A percentile compares a stretch with the other conserved stretches of the same genome.
phyloP scores from a whole-genome alignment of 2,888 invertebrate species.

The Drosophila multiciliata region DNA sequence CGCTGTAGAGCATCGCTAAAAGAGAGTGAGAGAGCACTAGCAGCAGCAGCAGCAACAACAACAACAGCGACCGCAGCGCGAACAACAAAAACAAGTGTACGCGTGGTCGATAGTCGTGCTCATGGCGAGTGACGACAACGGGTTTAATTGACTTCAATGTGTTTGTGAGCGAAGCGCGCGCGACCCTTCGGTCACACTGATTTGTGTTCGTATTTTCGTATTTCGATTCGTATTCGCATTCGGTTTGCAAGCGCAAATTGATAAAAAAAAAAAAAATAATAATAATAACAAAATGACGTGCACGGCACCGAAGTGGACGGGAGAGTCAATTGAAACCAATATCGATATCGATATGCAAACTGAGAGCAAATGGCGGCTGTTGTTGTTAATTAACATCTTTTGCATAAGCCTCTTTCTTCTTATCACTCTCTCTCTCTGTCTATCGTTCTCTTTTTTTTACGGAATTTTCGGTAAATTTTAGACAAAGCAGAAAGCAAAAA shows the following conservation, averaged over 20 bases:
- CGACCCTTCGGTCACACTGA: slow-evolving; percentile 41
- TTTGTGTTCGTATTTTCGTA: slow-evolving; percentile 40
- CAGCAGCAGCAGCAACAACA: slow-evolving; percentile 22
- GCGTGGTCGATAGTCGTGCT: slow-evolving; percentile 65
- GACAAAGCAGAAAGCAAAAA: slow-evolving; percentile 30
- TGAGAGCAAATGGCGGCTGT: slow-evolving; percentile 17
- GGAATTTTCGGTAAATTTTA: slow-evolving; percentile 37
- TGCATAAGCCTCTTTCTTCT: slow-evolving; percentile 2
- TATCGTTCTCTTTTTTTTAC: background rate
- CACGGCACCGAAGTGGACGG: slow-evolving; percentile 15
- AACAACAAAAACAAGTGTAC: slow-evolving; percentile 63
- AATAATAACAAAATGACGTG: slow-evolving; percentile 1
- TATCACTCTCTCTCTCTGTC: background rate
- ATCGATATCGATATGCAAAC: slow-evolving; percentile 35
- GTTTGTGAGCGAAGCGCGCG: slow-evolving; percentile 57
- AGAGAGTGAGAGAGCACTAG: slow-evolving; percentile 16
- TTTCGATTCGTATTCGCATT: slow-evolving; percentile 36
- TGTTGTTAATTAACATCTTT: slow-evolving; percentile 38
- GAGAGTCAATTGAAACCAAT: slow-evolving; percentile 45
- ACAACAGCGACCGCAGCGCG: slow-evolving; percentile 26
- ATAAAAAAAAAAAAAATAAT: slow-evolving; percentile 45
- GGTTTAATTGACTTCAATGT: slow-evolving; percentile 71
- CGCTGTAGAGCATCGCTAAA: slow-evolving; percentile 33
- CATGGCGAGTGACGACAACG: slow-evolving; percentile 53
- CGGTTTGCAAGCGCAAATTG: slow-evolving; percentile 69